These are phyloP conservation scores for Malurus alboscapulatus DNA, from an alignment of 2,113 vertebrate genomes.

Conservation along the genomic window DNA sequence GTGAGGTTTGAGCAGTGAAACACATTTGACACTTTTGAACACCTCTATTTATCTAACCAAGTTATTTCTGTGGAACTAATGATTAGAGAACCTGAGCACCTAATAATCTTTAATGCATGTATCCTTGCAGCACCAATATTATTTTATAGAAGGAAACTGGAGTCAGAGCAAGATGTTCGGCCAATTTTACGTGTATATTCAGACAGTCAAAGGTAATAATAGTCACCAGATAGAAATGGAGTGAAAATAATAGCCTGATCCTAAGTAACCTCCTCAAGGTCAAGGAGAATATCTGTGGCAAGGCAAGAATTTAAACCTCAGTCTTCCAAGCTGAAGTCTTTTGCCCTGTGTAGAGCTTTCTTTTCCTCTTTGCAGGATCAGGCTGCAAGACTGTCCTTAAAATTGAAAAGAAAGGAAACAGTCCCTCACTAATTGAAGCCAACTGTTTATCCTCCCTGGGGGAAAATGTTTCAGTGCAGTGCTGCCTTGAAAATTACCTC, in stretches of 20 bases:
- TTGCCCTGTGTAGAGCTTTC: neutral
- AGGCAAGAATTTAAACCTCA: neutral
- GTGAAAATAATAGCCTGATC: neutral
- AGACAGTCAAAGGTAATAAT: slow-evolving; percentile 7
- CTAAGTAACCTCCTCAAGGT: slow-evolving; percentile 6
- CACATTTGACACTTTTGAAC: slow-evolving; percentile 25
- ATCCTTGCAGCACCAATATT: neutral
- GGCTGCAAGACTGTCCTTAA: slow-evolving; percentile 35
- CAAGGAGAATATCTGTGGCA: neutral
- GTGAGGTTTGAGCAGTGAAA: slow-evolving; percentile 22
- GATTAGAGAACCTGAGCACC: slow-evolving; percentile 15
- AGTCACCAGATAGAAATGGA: neutral
- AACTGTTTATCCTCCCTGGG: slow-evolving; percentile 56
- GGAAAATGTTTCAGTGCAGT: slow-evolving; percentile 45
- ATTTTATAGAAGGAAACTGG: neutral
- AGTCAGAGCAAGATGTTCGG: neutral
- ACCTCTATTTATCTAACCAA: slow-evolving; percentile 49
- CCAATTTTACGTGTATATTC: neutral
- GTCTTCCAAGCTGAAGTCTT: neutral
- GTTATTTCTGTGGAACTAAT: slow-evolving; percentile 38
- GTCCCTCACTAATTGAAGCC: slow-evolving; percentile 55
- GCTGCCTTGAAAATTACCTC: slow-evolving; percentile 58
- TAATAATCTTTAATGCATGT: slow-evolving; percentile 27
- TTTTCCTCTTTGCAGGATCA: neutral
- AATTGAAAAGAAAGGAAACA: slow-evolving; percentile 48